Evolutionary conservation across 2,888 invertebrate species (phyloP).

Genomic region (Leucophenga maculata): DNA sequence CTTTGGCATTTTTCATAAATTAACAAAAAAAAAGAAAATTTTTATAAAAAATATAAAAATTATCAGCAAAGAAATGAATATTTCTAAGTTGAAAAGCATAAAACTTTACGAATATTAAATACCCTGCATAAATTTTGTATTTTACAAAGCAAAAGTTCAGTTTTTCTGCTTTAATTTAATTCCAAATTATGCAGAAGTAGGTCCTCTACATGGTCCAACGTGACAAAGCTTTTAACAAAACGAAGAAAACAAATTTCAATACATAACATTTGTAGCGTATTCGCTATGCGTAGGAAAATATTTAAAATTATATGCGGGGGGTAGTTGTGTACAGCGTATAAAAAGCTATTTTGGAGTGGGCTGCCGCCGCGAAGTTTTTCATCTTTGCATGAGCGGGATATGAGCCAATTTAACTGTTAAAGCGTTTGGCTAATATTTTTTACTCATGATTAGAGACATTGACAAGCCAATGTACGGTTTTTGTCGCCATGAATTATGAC

Average conservation of each 20-base stretch:
- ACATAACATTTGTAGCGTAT: background rate
- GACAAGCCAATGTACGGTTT: background rate
- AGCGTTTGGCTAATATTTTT: slow-evolving; percentile 8
- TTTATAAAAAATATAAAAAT: background rate
- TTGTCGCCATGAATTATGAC: slow-evolving; percentile 4
- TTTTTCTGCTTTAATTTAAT: no score
- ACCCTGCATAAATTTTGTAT: background rate
- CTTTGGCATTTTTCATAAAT: slow-evolving; percentile 15
- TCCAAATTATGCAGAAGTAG: no score
- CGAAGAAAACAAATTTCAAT: background rate
- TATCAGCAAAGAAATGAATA: slow-evolving; percentile 15
- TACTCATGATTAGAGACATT: slow-evolving; percentile 13
- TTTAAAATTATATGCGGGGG: background rate
- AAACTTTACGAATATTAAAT: background rate
- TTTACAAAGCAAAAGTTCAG: no score
- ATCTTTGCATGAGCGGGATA: background rate
- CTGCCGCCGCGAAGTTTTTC: background rate
- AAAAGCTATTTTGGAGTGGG: background rate
- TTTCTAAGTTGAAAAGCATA: background rate
- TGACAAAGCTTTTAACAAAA: background rate
- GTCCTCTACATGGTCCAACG: no score
- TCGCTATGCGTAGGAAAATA: background rate
- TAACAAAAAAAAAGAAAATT: slow-evolving; percentile 8
- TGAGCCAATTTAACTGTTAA: slow-evolving; percentile 8
- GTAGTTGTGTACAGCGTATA: background rate